Base-by-base conservation (phyloP, 1,140 invertebrate genomes). In the Planococcus citri region DNA sequence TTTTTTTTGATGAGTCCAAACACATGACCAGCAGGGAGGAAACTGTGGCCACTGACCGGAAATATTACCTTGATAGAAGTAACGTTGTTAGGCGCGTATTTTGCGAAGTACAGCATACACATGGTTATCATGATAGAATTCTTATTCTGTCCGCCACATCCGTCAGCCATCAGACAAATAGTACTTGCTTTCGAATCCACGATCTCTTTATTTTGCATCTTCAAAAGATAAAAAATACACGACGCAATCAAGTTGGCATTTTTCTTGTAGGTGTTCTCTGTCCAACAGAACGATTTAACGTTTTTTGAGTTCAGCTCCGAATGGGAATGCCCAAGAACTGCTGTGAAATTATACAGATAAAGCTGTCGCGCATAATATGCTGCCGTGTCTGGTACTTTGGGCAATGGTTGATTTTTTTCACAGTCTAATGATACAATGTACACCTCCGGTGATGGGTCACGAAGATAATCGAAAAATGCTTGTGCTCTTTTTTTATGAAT, bases 281-380 rank as follows among this genome's bases (percentile, higher is more conserved):
- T 73, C 76, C 76, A 78, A 58, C 10, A 17, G 20, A 68, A 68
- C 4, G 14, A 64, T 25, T 64, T 64, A 1, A 64, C 60, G 17
- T 64, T 64, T 58, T 41, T n/a, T 10, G 37, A n/a, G n/a, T 9
- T 41, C n/a, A 41, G n/a, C 37, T n/a, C 9, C 9, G 37, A 41
- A 41, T 77, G 75, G 22, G 76, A 79, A 64, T 20, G 68, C 21
- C 76, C 78, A 25, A 58, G n/a, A 14, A 76, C 74, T 22, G 76
- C 72, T 20, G 76, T 75, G 41, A 78, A 77, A 72, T 78, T 78
- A 68, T 78, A 77, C 21, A 74, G 72, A 70, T 78, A 78, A 14
- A 78, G n/a, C 71, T 79, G 75, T n/a, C 75, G 69, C 1, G 38
- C 71, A 72, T 78, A 79, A 69, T 78, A 79, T 2, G 76, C 71